Percentiles rank a stretch among this genome's conserved stretches.
These are phyloP conservation scores for Tachycineta bicolor DNA, from an alignment of 2,113 vertebrate species.

Conservation along the genomic window DNA sequence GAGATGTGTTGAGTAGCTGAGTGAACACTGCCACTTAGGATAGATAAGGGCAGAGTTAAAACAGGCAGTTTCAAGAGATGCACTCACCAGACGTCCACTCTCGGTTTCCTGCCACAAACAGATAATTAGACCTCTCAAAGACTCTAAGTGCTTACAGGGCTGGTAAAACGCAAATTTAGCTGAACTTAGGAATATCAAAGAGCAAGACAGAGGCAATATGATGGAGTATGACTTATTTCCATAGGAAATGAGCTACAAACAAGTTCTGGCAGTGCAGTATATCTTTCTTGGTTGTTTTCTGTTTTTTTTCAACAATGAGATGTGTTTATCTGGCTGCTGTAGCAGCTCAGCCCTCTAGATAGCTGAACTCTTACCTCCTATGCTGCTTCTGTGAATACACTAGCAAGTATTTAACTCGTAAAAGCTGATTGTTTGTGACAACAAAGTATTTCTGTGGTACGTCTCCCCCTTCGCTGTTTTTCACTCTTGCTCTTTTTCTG, in stretches of 20 bases:
- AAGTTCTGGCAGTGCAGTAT: neutral
- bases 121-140: neutral
- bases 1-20: neutral
- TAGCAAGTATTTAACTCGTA: conserved; percentile 93
- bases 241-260: neutral
- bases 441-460: conserved; percentile 97
- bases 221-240: neutral
- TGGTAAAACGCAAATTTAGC: neutral
- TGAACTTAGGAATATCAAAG: neutral
- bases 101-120: neutral
- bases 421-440: conserved; percentile 95
- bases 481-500: conserved; percentile 87
- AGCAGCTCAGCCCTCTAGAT: neutral
- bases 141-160: neutral
- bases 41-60: neutral
- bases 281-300: neutral
- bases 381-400: conserved; percentile 92
- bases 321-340: neutral
- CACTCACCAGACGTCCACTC: neutral
- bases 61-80: neutral
- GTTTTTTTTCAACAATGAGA: neutral
- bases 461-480: conserved; percentile 93
- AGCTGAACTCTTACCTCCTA: conserved; percentile 79
- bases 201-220: neutral
- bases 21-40: neutral